Evolutionary conservation across 2,888 invertebrate species (phyloP), one percentile per base, ranked within the genome.

Genomic region (Lasioglossum vierecki): DNA sequence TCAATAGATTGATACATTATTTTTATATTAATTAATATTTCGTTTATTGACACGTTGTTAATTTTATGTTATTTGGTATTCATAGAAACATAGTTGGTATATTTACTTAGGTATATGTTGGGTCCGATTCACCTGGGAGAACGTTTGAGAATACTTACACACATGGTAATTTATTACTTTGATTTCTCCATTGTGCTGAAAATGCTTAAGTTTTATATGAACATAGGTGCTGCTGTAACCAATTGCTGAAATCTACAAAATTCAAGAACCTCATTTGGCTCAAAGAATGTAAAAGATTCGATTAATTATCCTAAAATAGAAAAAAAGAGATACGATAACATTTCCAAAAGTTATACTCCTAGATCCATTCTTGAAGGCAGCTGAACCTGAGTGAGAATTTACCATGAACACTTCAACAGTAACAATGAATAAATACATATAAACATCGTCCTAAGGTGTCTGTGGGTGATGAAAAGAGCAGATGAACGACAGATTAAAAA

Each of bases 401-500:
- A 49, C 22, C 1, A 53, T 22, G 53, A 22, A 22, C 6, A 3
- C 8, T 9, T 1, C 1, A 44, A 44, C 44, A 44, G 11, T 41
- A 41, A 41, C 8, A 44, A 44, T 4, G 44, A 44, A 44, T 44
- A 8, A 8, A 53, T 22, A 53, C 6, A 49, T 11, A 4, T 22
- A n/a, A 60, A 2, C 4, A 5, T 2, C 4, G 15, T n/a, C 4
- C 9, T 13, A 2, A 11, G 46, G 60, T 60, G 73, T 63, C 15
- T n/a, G 39, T 39, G 76, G 72, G 71, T 76, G 46, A 35, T 26
- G 5, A 26, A 35, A 41, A 22, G 8, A 60, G 3, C 53, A 78
- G 44, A 3, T 30, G 79, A 75, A 81, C 78, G 35, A 77, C 41
- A 70, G 70, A 80, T 89, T 93, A 93, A 92, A 94, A 93, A 94